Conservation (phyloP, 2,113 vertebrate species). For the Calyptommatus sinebrachiatus region DNA sequence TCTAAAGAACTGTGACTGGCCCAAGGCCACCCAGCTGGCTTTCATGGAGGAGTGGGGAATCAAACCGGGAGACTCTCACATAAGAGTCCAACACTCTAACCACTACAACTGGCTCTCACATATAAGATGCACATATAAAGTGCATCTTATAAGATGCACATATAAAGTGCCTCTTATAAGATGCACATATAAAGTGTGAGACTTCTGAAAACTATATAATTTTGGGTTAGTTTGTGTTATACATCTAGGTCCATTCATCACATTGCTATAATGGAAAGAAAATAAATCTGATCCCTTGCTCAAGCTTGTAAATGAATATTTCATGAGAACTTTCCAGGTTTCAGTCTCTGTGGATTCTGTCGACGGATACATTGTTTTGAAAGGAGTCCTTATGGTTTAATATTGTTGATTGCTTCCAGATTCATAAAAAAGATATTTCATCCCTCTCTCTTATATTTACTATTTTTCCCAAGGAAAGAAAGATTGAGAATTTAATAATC, state of each 20-base stretch:
- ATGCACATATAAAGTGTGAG: not conserved
- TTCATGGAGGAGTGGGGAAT: too few relatives aligned
- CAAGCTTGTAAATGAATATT: conserved; percentile 28
- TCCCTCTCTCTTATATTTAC: not conserved
- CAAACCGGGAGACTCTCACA: too few relatives aligned
- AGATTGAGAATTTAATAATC: conserved; percentile 27
- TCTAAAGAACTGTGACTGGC: too few relatives aligned
- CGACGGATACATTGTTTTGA: conserved; percentile 13
- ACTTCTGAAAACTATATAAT: not conserved
- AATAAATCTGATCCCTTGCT: conserved; percentile 9
- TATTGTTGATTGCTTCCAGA: conserved; percentile 13
- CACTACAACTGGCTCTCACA: too few relatives aligned
- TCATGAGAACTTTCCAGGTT: conserved; percentile 16
- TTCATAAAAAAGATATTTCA: not conserved
- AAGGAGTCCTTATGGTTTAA: conserved; percentile 19
- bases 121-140: too few relatives aligned
- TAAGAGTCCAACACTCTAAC: too few relatives aligned
- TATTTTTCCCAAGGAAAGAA: not conserved
- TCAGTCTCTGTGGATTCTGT: conserved; percentile 5
- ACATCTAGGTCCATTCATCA: not conserved
- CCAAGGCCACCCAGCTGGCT: too few relatives aligned
- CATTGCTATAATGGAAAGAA: conserved; percentile 2
- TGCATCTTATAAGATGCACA: too few relatives aligned
- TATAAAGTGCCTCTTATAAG: too few relatives aligned
- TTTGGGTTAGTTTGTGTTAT: not conserved